Evolutionary conservation across 2,113 vertebrate genomes (phyloP).

Genomic region (Bambusicola thoracicus): DNA sequence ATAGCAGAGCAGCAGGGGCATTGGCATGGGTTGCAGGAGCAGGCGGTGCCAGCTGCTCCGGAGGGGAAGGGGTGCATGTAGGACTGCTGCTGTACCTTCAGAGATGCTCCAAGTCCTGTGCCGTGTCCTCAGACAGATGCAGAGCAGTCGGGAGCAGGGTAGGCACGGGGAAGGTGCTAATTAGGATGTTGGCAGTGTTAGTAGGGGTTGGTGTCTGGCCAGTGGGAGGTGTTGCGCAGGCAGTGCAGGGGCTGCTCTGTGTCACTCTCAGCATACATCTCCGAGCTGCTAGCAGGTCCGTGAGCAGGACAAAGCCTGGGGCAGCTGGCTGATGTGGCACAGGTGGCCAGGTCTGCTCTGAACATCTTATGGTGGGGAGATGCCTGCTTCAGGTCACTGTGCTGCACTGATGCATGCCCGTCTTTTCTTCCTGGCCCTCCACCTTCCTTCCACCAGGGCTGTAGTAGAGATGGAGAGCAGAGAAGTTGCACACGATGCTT

Average conservation of each 20-base stretch:
- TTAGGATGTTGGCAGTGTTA: slow-evolving; percentile 36
- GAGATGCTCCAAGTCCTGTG: not conserved
- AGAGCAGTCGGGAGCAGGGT: slow-evolving; percentile 21
- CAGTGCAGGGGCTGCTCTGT: not conserved
- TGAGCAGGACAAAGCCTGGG: not conserved
- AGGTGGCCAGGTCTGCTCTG: not conserved
- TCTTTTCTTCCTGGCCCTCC: not conserved
- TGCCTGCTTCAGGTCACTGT: accelerated
- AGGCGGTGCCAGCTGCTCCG: not conserved
- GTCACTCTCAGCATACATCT: accelerated
- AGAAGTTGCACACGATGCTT: not conserved
- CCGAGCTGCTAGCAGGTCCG: not conserved
- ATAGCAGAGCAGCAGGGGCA: not conserved
- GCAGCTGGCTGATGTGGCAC: not conserved
- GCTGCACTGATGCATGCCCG: not conserved
- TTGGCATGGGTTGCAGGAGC: not conserved
- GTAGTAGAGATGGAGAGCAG: not conserved
- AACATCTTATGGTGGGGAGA: not conserved
- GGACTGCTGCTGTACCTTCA: not conserved
- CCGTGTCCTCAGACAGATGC: not conserved
- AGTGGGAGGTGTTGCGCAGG: not conserved
- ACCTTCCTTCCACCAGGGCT: not conserved
- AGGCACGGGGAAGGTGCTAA: not conserved
- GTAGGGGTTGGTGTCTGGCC: not conserved
- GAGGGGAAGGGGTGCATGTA: not conserved